Percentiles rank a stretch among this genome's conserved stretches.
These are phyloP conservation scores for Chrysocyon brachyurus DNA, from an alignment of 2,797 vertebrate genomes.

Conservation along the genomic window DNA sequence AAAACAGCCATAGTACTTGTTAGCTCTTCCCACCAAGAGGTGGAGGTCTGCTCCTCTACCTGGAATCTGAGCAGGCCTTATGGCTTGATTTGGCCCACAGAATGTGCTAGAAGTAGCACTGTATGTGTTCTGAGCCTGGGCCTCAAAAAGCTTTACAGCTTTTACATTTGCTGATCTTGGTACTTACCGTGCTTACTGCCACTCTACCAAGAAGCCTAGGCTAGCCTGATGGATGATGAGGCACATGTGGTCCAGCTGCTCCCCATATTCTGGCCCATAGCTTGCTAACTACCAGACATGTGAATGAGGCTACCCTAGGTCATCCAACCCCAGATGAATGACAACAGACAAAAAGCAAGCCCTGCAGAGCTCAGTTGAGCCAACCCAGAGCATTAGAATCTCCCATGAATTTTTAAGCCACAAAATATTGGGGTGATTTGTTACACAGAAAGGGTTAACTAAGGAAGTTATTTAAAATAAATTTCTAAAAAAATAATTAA, in stretches of 20 bases:
- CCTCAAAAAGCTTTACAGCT: background rate
- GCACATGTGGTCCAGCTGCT: background rate
- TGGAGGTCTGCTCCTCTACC: background rate
- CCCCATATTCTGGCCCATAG: background rate
- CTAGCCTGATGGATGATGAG: background rate
- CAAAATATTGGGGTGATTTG: background rate
- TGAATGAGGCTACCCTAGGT: background rate
- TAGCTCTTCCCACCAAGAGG: background rate
- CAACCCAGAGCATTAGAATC: conserved; percentile 19
- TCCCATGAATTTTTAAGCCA: background rate
- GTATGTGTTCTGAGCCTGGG: background rate
- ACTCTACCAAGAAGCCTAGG: background rate
- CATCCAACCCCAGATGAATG: background rate
- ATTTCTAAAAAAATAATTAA: background rate
- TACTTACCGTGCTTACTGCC: background rate
- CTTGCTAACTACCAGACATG: background rate
- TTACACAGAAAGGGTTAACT: conserved; percentile 52
- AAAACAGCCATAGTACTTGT: conserved; percentile 27
- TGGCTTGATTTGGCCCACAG: background rate
- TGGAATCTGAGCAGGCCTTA: conserved; percentile 13
- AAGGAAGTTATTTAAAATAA: conserved; percentile 53
- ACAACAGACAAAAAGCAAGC: conserved; percentile 5
- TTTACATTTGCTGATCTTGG: background rate
- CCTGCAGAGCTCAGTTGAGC: background rate
- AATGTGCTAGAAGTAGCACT: background rate